A percentile compares a stretch with the other conserved stretches of the same genome.
phyloP scores from a whole-genome alignment of 2,113 vertebrate species.

The Ochotona curzoniae region DNA sequence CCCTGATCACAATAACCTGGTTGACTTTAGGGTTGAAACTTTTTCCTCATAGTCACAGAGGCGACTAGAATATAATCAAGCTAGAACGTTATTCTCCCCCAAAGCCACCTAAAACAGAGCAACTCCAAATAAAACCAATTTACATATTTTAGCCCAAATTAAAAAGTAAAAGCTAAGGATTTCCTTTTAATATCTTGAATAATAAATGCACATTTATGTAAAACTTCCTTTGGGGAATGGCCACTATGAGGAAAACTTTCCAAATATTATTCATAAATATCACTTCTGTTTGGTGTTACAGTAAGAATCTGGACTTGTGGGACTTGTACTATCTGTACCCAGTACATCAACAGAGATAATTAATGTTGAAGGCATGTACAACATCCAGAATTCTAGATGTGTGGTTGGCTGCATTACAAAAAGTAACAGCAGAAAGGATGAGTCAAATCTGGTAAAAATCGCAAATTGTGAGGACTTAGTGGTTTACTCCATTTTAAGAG shows the following conservation, averaged over 20 bases:
- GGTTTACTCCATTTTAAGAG: conserved; percentile 59
- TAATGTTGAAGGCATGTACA: conserved; percentile 58
- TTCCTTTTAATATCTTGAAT: conserved; percentile 72
- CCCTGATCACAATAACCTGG: conserved; percentile 59
- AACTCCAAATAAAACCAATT: conserved; percentile 78
- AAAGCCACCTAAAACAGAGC: conserved; percentile 79
- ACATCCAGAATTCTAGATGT: conserved; percentile 57
- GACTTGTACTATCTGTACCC: conserved; percentile 68
- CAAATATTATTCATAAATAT: conserved; percentile 69
- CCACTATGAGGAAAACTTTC: conserved; percentile 61
- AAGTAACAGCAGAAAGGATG: conserved; percentile 36
- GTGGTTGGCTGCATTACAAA: conserved; percentile 15
- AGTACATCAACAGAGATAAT: conserved; percentile 62
- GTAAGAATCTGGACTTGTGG: conserved; percentile 69
- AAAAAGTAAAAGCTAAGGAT: conserved; percentile 78
- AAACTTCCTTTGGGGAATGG: conserved; percentile 54
- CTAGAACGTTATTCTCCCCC: conserved; percentile 73
- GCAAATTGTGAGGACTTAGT: not conserved
- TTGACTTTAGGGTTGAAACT: conserved; percentile 69
- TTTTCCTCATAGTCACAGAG: conserved; percentile 61
- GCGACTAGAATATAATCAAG: conserved; percentile 76
- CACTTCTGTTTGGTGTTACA: conserved; percentile 70
- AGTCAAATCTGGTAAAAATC: conserved; percentile 59
- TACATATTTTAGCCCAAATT: conserved; percentile 80
- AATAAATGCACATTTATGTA: conserved; percentile 60